phyloP scores from a whole-genome alignment of 1,140 invertebrate genomes.

The Drosophila parabipectinata region DNA sequence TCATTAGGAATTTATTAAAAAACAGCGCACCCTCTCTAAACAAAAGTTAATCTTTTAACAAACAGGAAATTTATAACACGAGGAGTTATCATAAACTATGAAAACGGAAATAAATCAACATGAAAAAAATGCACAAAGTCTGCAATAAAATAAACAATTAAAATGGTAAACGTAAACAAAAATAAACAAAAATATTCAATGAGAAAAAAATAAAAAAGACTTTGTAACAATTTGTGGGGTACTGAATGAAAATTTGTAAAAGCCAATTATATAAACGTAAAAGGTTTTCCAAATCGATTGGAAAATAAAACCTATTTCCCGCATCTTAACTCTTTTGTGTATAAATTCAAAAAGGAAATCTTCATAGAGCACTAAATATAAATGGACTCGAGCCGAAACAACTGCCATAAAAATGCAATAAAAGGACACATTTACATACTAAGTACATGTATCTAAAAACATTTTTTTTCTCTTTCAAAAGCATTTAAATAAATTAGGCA shows the following conservation, averaged over 20 bases:
- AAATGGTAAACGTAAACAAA: conserved; percentile 7
- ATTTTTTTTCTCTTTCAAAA: conserved; percentile 25
- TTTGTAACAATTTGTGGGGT: conserved; percentile 26
- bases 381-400: conserved; percentile 15
- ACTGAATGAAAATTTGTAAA: neutral
- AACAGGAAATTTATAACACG: conserved; percentile 1
- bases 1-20: conserved; percentile 34
- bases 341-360: conserved; percentile 15
- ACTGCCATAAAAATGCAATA: conserved; percentile 73
- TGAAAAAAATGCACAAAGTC: conserved; percentile 17
- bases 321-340: conserved; percentile 13
- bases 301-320: conserved; percentile 5
- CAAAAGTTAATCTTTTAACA: neutral
- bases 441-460: conserved; percentile 25
- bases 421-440: conserved; percentile 38
- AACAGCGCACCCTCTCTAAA: neutral
- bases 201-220: neutral
- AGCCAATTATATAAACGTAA: conserved; percentile 15
- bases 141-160: conserved; percentile 20
- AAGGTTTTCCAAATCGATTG: conserved; percentile 17
- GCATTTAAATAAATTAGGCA: conserved; percentile 67
- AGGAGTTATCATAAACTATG: conserved; percentile 6
- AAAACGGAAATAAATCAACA: neutral
- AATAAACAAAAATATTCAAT: conserved; percentile 2
- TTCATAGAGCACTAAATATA: conserved; percentile 16